Percentiles rank a stretch among this genome's conserved stretches.
These are phyloP conservation scores for Drosophila suboccidentalis DNA, from an alignment of 2,888 invertebrate species.

Conservation along the genomic window DNA sequence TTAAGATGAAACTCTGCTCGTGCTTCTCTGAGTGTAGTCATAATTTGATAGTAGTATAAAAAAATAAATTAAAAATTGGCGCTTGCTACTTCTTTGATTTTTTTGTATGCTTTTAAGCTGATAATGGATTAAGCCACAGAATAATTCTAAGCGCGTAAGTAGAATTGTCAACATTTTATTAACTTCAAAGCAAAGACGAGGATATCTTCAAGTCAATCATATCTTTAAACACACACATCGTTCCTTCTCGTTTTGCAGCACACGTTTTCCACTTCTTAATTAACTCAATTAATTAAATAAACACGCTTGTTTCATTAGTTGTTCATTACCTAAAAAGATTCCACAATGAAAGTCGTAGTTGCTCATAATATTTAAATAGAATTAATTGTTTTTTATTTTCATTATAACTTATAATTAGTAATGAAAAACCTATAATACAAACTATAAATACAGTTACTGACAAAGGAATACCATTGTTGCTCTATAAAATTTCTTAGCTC, in stretches of 20 bases:
- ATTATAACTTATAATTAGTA: background rate
- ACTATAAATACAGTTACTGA: background rate
- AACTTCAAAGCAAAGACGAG: background rate
- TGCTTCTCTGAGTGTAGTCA: too few species aligned
- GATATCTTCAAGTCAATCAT: background rate
- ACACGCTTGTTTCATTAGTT: background rate
- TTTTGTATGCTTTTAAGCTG: background rate
- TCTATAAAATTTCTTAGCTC: slow-evolving; percentile 2
- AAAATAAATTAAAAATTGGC: too few species aligned
- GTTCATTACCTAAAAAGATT: background rate
- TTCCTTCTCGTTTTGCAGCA: background rate
- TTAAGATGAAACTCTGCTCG: too few species aligned
- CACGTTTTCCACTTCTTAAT: background rate
- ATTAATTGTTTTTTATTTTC: background rate
- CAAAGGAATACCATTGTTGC: background rate
- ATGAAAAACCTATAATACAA: background rate
- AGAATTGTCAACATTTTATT: background rate
- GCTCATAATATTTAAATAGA: background rate
- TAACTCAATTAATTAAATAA: background rate
- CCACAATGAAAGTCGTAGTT: background rate
- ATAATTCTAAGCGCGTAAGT: background rate
- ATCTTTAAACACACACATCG: background rate
- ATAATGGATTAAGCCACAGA: background rate
- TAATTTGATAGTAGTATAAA: too few species aligned
- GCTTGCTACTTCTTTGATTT: background rate